Conservation (phyloP, 1,140 invertebrate species). For the Melitaea cinxia region DNA sequence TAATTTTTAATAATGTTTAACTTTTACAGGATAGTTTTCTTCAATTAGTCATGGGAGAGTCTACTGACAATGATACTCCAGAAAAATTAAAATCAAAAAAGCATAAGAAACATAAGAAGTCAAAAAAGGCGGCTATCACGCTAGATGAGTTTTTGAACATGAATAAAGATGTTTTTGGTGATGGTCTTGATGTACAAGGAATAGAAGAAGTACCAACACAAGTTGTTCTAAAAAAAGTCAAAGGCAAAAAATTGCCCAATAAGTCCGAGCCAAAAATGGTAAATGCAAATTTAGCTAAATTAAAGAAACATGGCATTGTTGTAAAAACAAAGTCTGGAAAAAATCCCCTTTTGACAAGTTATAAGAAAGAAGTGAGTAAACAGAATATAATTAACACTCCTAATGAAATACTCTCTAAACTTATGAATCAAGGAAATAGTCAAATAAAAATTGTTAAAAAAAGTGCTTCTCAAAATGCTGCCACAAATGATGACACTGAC, state of each 20-base stretch:
- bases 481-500: constrained; percentile 9
- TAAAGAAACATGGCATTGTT: constrained; percentile 71
- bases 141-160: constrained; percentile 78
- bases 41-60: constrained; percentile 57
- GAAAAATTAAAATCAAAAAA: constrained; percentile 67
- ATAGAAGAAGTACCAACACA: constrained; percentile 72
- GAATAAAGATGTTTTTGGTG: constrained; percentile 79
- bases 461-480: constrained; percentile 23
- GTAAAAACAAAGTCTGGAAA: constrained; percentile 58
- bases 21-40: constrained; percentile 65
- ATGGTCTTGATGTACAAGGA: constrained; percentile 70
- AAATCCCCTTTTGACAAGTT: constrained; percentile 14
- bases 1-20: background rate
- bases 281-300: constrained; percentile 64
- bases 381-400: constrained; percentile 37
- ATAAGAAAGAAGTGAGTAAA: constrained; percentile 29
- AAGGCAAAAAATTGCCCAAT: constrained; percentile 43
- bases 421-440: constrained; percentile 63
- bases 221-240: constrained; percentile 62
- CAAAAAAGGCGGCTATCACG: constrained; percentile 72
- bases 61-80: constrained; percentile 39
- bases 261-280: constrained; percentile 44
- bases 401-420: constrained; percentile 61
- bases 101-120: constrained; percentile 76
- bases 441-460: constrained; percentile 73